Evolutionary conservation across 2,797 vertebrate genomes (phyloP).

Genomic region (Lacerta viridis): DNA sequence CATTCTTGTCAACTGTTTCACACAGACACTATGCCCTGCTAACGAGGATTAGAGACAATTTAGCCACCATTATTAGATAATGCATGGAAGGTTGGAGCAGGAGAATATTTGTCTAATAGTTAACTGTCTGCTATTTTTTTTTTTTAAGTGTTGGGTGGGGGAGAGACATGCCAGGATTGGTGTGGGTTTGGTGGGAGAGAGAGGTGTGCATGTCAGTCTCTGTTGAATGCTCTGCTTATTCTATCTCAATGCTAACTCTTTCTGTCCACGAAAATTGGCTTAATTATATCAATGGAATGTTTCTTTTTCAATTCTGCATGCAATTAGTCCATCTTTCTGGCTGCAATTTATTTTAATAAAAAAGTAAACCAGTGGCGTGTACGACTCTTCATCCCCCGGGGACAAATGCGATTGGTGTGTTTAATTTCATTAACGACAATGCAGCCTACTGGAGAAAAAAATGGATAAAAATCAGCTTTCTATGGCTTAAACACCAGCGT

Average conservation of each 20-base stretch:
- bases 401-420: constrained; percentile 90
- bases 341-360: constrained; percentile 97
- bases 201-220: constrained; percentile 73
- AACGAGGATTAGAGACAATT: constrained; percentile 85
- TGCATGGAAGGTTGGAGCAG: constrained; percentile 69
- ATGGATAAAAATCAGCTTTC: constrained; percentile 90
- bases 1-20: constrained; percentile 28
- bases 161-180: constrained; percentile 40
- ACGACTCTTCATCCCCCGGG: constrained; percentile 89
- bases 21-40: constrained; percentile 45
- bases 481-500: constrained; percentile 88
- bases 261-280: constrained; percentile 94
- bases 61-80: constrained; percentile 86
- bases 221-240: constrained; percentile 90
- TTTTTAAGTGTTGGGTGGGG: constrained; percentile 44
- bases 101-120: constrained; percentile 89
- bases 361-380: constrained; percentile 92
- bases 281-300: constrained; percentile 91
- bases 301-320: constrained; percentile 88
- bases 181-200: background rate
- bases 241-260: constrained; percentile 88
- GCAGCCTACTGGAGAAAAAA: constrained; percentile 93
- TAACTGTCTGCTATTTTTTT: constrained; percentile 77
- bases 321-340: constrained; percentile 93
- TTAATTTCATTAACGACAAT: constrained; percentile 98